Evolutionary conservation across 2,113 vertebrate species (phyloP).

Genomic region (Calypte anna): DNA sequence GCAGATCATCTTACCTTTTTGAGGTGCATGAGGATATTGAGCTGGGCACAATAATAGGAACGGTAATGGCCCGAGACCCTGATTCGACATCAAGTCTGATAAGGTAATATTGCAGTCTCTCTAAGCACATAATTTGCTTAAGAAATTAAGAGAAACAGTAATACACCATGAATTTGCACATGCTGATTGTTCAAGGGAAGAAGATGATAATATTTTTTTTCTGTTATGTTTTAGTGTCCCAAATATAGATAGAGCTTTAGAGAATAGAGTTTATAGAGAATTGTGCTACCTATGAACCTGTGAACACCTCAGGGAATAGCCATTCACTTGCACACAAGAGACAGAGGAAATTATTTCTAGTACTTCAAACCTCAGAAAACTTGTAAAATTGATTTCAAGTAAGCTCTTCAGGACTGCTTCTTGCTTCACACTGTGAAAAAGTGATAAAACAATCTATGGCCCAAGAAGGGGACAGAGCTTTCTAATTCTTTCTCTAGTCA

Average conservation of each 20-base stretch:
- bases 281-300: neutral
- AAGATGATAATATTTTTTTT: neutral
- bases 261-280: neutral
- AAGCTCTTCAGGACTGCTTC: no score
- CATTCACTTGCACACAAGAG: neutral
- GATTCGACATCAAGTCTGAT: slow-evolving; percentile 78
- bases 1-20: slow-evolving; percentile 82
- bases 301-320: neutral
- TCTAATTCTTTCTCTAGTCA: no score
- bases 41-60: slow-evolving; percentile 83
- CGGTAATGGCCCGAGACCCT: slow-evolving; percentile 83
- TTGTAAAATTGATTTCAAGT: no score
- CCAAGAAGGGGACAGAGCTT: no score
- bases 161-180: neutral
- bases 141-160: neutral
- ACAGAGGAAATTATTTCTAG: neutral
- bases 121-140: neutral
- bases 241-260: neutral
- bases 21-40: slow-evolving; percentile 86
- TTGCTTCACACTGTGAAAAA: no score
- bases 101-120: slow-evolving; percentile 66
- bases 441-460: no score
- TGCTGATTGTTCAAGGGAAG: neutral
- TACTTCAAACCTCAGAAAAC: no score
- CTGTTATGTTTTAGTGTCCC: neutral